Evolutionary conservation across 2,797 vertebrate species (phyloP), one percentile per base, ranked within the genome.

Genomic region (Odontamblyopus rebecca): DNA sequence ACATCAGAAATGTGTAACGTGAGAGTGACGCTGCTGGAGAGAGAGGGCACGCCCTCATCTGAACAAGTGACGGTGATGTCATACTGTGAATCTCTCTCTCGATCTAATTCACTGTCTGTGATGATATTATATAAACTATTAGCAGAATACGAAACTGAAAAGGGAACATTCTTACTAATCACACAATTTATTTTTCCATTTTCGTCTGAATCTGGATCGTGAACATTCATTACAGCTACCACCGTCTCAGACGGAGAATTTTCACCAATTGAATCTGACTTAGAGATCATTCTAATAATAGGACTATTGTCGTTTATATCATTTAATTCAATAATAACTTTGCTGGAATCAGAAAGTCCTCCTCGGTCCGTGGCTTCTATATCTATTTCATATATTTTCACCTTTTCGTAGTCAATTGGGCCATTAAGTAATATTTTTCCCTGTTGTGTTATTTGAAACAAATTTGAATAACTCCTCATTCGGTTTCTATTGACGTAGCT

Each of bases 251-350:
- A 74, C 1, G 38, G 68, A 0, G 88, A 89, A 0, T 94, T 81
- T 70, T 96, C 94, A 0, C 69, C 85, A 41, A 95, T 38, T 19
- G 87, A 78, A 60, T 76, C 89, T 0, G 86, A 92, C 54, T 91
- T 89, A 1, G 95, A 95, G 19, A 94, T 91, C 0, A 95, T 76
- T 62, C 74, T 85, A 1, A 96, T 93, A 15, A 86, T 70, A 0
- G 96, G 96, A 26, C 82, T 92, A 71, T 97, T 96, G 82, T 97
- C 96, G 86, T 97, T 96, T 60, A 95, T 89, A 9, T 97, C 96
- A 48, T 87, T 83, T 6, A 97, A 87, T 69, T 96, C 92, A 69
- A 95, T 75, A 4, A 92, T 54, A 0, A 94, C 82, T 60, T 91
- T 95, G 12, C 93, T 85, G 0, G 93, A 93, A 70, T 94, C 93